Conservation (phyloP, 2,113 vertebrate genomes). For the Catagonus wagneri region DNA sequence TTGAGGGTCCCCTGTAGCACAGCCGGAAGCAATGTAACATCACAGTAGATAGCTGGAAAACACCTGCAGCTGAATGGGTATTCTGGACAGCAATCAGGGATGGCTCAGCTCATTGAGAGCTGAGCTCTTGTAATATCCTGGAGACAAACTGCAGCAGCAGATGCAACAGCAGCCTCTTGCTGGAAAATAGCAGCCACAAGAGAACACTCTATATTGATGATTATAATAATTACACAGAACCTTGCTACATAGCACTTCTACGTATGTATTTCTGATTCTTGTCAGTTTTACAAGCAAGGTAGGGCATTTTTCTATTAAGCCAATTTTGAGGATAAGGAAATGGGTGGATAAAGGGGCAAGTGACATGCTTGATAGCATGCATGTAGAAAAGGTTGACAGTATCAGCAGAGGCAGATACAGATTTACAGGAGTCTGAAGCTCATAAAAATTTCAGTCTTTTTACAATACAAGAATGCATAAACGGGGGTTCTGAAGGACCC, state of each 20-base stretch:
- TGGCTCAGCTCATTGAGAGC: constrained; percentile 65
- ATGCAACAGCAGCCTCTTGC: constrained; percentile 17
- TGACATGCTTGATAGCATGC: not conserved
- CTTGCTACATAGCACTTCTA: not conserved
- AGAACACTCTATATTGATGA: constrained; percentile 23
- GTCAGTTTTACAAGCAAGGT: not conserved
- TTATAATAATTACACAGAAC: constrained; percentile 44
- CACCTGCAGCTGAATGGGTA: constrained; percentile 62
- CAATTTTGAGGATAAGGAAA: not conserved
- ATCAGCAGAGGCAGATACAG: not conserved
- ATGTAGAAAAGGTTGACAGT: not conserved
- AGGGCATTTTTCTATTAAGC: not conserved
- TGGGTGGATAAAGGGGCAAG: not conserved
- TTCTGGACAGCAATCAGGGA: constrained; percentile 63
- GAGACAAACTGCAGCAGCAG: constrained; percentile 68
- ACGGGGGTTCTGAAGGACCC: not conserved
- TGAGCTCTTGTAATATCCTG: constrained; percentile 47
- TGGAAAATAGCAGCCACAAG: constrained; percentile 31
- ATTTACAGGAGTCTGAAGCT: not conserved
- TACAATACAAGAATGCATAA: not conserved
- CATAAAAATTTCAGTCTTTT: constrained; percentile 22
- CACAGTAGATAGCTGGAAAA: constrained; percentile 69
- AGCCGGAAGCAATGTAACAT: constrained; percentile 78
- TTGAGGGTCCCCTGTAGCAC: constrained; percentile 62
- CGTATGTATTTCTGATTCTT: constrained; percentile 15